These are phyloP conservation scores for Neodiprion fabricii DNA, from an alignment of 1,140 invertebrate species.

Conservation along the genomic window DNA sequence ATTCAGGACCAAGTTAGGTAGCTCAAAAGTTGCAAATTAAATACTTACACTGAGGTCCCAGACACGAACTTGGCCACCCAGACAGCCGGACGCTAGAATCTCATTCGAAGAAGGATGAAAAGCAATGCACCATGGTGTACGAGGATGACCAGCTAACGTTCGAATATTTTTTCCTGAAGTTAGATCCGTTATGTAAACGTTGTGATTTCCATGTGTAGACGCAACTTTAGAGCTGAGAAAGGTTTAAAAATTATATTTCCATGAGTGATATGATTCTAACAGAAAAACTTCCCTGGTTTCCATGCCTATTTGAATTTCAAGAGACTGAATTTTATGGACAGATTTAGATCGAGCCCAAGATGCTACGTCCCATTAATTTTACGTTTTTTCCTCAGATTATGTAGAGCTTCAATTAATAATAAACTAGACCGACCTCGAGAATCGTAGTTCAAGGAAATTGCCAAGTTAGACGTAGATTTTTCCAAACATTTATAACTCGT, in stretches of 20 bases:
- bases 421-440: no score
- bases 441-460: no score
- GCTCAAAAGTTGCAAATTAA: slow-evolving; percentile 8
- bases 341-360: no score
- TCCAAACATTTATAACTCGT: slow-evolving; percentile 24
- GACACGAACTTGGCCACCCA: slow-evolving; percentile 88
- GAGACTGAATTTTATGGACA: no score
- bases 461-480: no score
- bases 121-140: slow-evolving; percentile 91
- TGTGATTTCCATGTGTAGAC: slow-evolving; percentile 91
- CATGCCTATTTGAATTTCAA: background rate
- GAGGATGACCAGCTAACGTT: slow-evolving; percentile 81
- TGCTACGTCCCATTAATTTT: no score
- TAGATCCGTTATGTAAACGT: slow-evolving; percentile 87
- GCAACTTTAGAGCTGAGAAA: slow-evolving; percentile 78
- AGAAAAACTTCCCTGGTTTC: background rate
- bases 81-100: slow-evolving; percentile 86
- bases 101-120: slow-evolving; percentile 88
- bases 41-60: slow-evolving; percentile 87
- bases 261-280: background rate
- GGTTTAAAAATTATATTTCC: slow-evolving; percentile 3
- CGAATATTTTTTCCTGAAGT: slow-evolving; percentile 80
- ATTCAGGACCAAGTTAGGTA: slow-evolving; percentile 16
- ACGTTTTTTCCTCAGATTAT: no score
- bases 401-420: no score